These are phyloP conservation scores for Tromatobia lineatoria DNA, from an alignment of 2,888 invertebrate species.

Conservation along the genomic window DNA sequence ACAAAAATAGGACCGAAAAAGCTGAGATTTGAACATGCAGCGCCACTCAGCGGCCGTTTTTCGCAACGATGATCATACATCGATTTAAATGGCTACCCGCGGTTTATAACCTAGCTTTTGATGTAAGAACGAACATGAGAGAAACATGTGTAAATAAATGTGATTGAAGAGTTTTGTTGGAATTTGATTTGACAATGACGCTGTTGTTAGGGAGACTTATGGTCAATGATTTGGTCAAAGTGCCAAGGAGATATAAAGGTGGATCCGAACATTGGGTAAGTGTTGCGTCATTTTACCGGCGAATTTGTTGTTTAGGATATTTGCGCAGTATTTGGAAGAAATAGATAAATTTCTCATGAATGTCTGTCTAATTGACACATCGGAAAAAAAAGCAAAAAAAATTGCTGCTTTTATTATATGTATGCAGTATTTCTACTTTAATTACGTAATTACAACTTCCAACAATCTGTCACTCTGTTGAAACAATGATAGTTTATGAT, in stretches of 20 bases:
- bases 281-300: conserved; percentile 23
- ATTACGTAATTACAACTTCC: no score
- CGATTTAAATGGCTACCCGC: conserved; percentile 15
- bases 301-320: conserved; percentile 45
- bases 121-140: conserved; percentile 12
- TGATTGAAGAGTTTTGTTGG: background rate
- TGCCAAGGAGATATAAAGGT: conserved; percentile 81
- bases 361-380: background rate
- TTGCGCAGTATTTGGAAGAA: conserved; percentile 1
- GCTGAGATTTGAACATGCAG: background rate
- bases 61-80: background rate
- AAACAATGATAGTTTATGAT: no score
- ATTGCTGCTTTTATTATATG: no score
- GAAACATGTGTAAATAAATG: conserved; percentile 9
- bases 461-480: no score
- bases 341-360: background rate
- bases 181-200: conserved; percentile 67
- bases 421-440: no score
- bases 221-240: conserved; percentile 66
- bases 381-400: no score
- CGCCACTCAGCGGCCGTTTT: conserved; percentile 1
- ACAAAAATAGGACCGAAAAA: background rate
- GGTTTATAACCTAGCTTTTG: conserved; percentile 39
- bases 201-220: conserved; percentile 71
- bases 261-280: conserved; percentile 85